Conservation (phyloP, 1,140 invertebrate genomes). For the Caenorhabditis inopinata region DNA sequence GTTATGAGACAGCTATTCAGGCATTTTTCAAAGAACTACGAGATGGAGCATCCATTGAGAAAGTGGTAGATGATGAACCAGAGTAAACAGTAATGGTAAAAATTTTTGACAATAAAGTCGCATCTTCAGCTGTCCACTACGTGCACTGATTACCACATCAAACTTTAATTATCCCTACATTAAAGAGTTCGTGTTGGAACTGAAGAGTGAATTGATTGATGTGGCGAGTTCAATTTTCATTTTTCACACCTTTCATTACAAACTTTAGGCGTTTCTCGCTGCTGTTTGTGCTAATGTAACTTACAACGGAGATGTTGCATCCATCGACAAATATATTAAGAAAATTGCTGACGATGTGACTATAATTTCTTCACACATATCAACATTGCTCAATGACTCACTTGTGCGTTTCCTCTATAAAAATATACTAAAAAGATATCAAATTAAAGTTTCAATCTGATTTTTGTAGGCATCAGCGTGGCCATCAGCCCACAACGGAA, state of each 20-base stretch:
- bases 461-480: neutral
- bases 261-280: neutral
- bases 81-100: too few species aligned
- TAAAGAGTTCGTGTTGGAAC: neutral
- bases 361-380: neutral
- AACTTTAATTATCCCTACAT: neutral
- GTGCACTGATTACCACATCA: neutral
- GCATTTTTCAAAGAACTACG: too few species aligned
- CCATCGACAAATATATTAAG: neutral
- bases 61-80: too few species aligned
- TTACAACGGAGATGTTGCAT: neutral
- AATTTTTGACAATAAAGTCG: too few species aligned
- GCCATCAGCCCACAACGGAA: neutral
- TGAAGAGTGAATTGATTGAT: neutral
- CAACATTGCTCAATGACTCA: neutral
- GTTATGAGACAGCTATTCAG: too few species aligned
- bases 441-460: neutral
- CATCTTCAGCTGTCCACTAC: neutral
- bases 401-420: neutral
- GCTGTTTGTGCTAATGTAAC: neutral
- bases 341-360: neutral
- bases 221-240: neutral
- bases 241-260: neutral
- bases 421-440: too few species aligned
- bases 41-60: too few species aligned